Conservation (phyloP, 2,888 invertebrate species). For the Adineta ricciae region DNA sequence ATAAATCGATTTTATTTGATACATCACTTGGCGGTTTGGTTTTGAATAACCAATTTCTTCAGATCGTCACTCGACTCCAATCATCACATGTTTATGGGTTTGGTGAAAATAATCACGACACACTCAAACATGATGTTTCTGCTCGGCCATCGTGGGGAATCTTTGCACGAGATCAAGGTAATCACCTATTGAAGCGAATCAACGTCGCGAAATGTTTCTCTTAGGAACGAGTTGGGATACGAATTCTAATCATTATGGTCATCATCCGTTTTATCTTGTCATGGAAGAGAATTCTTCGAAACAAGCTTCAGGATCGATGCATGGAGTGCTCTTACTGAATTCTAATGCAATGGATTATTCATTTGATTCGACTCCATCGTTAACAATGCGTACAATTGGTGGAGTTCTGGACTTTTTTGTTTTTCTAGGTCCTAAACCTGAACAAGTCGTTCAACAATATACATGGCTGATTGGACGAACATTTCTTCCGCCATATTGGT, state of each 20-base stretch:
- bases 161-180: slow-evolving; percentile 25
- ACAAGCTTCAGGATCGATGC: slow-evolving; percentile 51
- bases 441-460: slow-evolving; percentile 51
- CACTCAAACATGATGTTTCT: slow-evolving; percentile 25
- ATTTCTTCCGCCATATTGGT: slow-evolving; percentile 57
- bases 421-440: slow-evolving; percentile 66
- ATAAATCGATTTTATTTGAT: slow-evolving; percentile 28
- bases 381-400: slow-evolving; percentile 71
- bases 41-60: slow-evolving; percentile 32
- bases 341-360: slow-evolving; percentile 59
- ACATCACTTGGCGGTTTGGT: slow-evolving; percentile 34
- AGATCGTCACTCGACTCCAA: slow-evolving; percentile 19
- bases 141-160: slow-evolving; percentile 25
- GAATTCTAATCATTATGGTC: slow-evolving; percentile 62
- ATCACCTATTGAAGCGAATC: too few species aligned
- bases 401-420: slow-evolving; percentile 71
- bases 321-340: slow-evolving; percentile 69
- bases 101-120: slow-evolving; percentile 32
- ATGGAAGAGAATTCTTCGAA: slow-evolving; percentile 54
- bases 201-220: too few species aligned
- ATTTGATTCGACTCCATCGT: slow-evolving; percentile 61
- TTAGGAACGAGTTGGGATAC: background rate
- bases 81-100: slow-evolving; percentile 36
- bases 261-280: slow-evolving; percentile 71
- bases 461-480: slow-evolving; percentile 40